phyloP scores from a whole-genome alignment of 2,888 invertebrate species.

The Drosophila maculinotata region DNA sequence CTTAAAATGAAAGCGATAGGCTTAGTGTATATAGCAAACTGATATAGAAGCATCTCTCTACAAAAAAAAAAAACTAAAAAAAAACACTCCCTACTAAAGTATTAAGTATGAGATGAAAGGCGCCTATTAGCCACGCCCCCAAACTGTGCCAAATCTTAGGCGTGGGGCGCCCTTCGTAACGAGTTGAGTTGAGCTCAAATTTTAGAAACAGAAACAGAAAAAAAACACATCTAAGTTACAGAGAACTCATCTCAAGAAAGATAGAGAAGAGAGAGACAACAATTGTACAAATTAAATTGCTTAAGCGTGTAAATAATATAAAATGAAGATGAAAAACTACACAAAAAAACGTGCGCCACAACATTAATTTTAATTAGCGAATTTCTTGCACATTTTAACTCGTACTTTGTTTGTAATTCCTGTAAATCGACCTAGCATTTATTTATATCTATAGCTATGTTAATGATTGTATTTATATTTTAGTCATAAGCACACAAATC shows the following conservation, averaged over 20 bases:
- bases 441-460: constrained; percentile 48
- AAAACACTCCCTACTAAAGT: constrained; percentile 45
- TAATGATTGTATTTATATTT: constrained; percentile 58
- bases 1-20: constrained; percentile 64
- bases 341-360: constrained; percentile 15
- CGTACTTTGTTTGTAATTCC: constrained; percentile 46
- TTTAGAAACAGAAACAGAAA: constrained; percentile 4
- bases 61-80: background rate
- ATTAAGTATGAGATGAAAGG: constrained; percentile 38
- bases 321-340: constrained; percentile 14
- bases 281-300: constrained; percentile 69
- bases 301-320: constrained; percentile 71
- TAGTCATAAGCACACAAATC: constrained; percentile 49
- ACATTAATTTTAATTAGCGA: constrained; percentile 72
- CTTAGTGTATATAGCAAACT: constrained; percentile 58
- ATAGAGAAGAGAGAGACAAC: constrained; percentile 23
- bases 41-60: constrained; percentile 25
- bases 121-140: constrained; percentile 37
- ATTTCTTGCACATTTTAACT: constrained; percentile 60
- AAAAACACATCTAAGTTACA: background rate
- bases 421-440: constrained; percentile 64
- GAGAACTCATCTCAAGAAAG: constrained; percentile 21
- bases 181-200: constrained; percentile 76
- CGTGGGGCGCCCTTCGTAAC: constrained; percentile 18
- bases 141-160: constrained; percentile 62